Evolutionary conservation across 2,888 invertebrate genomes (phyloP).

Genomic region (Keiferia lycopersicella): DNA sequence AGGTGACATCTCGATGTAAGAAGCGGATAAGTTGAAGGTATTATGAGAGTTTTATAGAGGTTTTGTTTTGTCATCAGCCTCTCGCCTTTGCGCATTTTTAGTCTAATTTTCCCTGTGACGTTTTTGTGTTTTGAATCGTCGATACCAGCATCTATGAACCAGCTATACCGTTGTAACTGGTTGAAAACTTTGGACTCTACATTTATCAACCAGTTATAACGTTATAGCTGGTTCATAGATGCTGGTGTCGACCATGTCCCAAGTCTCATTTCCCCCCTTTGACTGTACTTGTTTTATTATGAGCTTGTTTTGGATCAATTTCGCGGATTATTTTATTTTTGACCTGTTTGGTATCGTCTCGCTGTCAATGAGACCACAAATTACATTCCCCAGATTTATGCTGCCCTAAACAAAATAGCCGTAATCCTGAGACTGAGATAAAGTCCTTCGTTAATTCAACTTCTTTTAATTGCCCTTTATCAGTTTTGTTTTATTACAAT

Average conservation of each 20-base stretch:
- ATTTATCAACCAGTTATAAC: too few relatives aligned
- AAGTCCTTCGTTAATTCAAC: slow-evolving; percentile 27
- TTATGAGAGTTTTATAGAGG: not conserved
- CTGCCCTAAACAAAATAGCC: slow-evolving; percentile 20
- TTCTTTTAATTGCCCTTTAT: slow-evolving; percentile 42
- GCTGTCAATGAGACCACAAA: not conserved
- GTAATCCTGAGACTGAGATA: slow-evolving; percentile 13
- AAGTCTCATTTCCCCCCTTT: too few relatives aligned
- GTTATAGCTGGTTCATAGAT: too few relatives aligned
- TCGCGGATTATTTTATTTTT: not conserved
- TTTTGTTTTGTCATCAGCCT: slow-evolving; percentile 1
- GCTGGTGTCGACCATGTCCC: too few relatives aligned
- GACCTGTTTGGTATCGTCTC: not conserved
- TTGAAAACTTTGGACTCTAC: too few relatives aligned
- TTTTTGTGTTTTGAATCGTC: too few relatives aligned
- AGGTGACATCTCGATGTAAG: slow-evolving; percentile 29
- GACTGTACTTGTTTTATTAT: too few relatives aligned
- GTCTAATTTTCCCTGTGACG: too few relatives aligned
- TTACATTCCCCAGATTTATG: slow-evolving; percentile 10
- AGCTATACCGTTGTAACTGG: too few relatives aligned
- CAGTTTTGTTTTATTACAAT: slow-evolving; percentile 64
- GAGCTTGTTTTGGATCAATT: too few relatives aligned
- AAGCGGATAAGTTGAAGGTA: slow-evolving; percentile 16
- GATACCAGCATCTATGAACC: too few relatives aligned
- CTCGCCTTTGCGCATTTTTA: too few relatives aligned